Percentiles rank a stretch among this genome's conserved stretches.
Conservation (phyloP, 1,140 invertebrate genomes). For the Pseudomyrmex flavicornis region DNA sequence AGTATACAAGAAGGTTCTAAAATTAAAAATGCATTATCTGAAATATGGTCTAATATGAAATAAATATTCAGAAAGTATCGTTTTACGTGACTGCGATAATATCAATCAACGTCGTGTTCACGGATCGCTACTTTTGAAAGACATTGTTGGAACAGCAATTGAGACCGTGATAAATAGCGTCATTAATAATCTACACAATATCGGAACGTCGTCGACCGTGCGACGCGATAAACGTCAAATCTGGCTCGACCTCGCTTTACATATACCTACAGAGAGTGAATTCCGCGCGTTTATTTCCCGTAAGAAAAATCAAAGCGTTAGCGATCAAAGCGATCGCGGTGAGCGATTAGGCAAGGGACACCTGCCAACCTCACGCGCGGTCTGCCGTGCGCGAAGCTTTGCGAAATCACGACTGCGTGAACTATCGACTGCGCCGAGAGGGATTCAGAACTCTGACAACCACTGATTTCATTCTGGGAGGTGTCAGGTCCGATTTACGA, state of each 20-base stretch:
- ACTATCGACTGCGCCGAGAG: slow-evolving; percentile 42
- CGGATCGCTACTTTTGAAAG: neutral
- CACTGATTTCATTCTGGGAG: slow-evolving; percentile 80
- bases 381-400: slow-evolving; percentile 35
- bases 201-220: neutral
- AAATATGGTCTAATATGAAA: too few relatives aligned
- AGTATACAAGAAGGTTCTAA: neutral
- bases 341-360: slow-evolving; percentile 66
- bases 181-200: neutral
- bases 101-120: too few relatives aligned
- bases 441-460: slow-evolving; percentile 72
- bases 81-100: neutral
- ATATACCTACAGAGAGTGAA: neutral
- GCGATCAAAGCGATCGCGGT: slow-evolving; percentile 31
- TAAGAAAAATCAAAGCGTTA: slow-evolving; percentile 3
- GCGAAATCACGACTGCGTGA: slow-evolving; percentile 58
- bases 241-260: neutral
- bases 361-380: slow-evolving; percentile 55
- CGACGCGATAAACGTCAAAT: neutral
- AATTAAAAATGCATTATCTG: neutral
- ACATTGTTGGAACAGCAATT: neutral
- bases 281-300: slow-evolving; percentile 31
- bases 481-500: slow-evolving; percentile 79
- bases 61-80: neutral
- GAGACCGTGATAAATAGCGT: neutral